Conservation (phyloP, 2,888 invertebrate genomes). For the Hypsopygia costalis region DNA sequence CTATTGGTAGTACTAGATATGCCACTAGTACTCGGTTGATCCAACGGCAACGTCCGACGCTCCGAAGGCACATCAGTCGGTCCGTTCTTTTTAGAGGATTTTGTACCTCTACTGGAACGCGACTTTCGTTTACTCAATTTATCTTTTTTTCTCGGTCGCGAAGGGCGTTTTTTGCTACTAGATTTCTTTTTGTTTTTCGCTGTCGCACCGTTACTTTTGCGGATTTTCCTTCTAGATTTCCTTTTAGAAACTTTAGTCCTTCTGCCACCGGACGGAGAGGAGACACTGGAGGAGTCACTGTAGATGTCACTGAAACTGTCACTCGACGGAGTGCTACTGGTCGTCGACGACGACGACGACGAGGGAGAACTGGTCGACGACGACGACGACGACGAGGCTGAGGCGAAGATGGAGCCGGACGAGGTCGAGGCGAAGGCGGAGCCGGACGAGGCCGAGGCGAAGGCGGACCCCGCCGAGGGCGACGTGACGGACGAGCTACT, state of each 20-base stretch:
- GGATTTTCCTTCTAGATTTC: constrained; percentile 30
- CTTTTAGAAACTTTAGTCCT: constrained; percentile 25
- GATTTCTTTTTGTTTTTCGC: constrained; percentile 29
- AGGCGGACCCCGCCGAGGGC: constrained; percentile 12
- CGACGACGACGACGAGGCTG: background rate
- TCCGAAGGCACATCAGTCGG: background rate
- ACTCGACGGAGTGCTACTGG: background rate
- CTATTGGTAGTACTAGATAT: constrained; percentile 9
- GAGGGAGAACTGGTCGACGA: background rate
- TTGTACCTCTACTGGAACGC: constrained; percentile 50
- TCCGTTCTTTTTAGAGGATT: constrained; percentile 38
- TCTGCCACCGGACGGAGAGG: constrained; percentile 17
- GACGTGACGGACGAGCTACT: too few species aligned
- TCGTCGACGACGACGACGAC: constrained; percentile 8
- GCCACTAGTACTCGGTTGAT: constrained; percentile 20
- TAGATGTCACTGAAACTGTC: constrained; percentile 2
- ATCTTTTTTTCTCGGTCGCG: constrained; percentile 31
- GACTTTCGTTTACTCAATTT: constrained; percentile 45
- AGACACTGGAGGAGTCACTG: constrained; percentile 6
- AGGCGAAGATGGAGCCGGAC: constrained; percentile 2
- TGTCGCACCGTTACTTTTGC: constrained; percentile 16
- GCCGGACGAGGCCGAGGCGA: constrained; percentile 15
- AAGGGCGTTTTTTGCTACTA: constrained; percentile 25
- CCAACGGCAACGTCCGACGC: constrained; percentile 4
- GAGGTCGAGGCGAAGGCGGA: constrained; percentile 11